These are phyloP conservation scores for Peromyscus eremicus DNA, from an alignment of 2,797 vertebrate species.

Conservation along the genomic window DNA sequence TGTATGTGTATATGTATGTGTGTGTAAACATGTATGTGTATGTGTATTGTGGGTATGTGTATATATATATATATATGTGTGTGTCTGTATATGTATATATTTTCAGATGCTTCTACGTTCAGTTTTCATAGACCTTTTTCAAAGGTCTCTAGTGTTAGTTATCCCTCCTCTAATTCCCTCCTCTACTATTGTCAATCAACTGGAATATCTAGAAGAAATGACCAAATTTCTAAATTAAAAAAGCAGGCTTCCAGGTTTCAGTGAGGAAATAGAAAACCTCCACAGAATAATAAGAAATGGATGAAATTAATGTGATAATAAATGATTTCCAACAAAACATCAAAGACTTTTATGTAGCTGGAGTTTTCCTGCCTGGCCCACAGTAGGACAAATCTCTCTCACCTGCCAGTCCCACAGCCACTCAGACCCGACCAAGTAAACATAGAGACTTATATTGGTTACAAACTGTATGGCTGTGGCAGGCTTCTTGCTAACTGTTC, in stretches of 20 bases:
- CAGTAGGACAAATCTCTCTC: no score
- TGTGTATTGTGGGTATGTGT: background rate
- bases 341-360: background rate
- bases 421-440: no score
- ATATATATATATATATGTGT: no score
- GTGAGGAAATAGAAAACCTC: background rate
- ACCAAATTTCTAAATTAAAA: background rate
- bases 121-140: background rate
- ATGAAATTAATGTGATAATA: background rate
- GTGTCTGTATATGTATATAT: background rate
- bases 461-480: no score
- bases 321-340: background rate
- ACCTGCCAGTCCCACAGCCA: no score
- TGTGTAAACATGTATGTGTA: background rate
- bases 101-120: background rate
- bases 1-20: no score
- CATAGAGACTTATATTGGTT: no score
- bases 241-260: background rate
- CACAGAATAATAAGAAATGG: background rate
- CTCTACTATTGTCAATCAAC: background rate
- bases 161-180: background rate
- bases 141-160: background rate
- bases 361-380: no score
- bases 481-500: no score
- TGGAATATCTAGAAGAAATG: background rate